A percentile compares a stretch with the other conserved stretches of the same genome.
These are phyloP conservation scores for Scolopax bukidnonensis DNA, from an alignment of 2,797 vertebrate species.

Conservation along the genomic window DNA sequence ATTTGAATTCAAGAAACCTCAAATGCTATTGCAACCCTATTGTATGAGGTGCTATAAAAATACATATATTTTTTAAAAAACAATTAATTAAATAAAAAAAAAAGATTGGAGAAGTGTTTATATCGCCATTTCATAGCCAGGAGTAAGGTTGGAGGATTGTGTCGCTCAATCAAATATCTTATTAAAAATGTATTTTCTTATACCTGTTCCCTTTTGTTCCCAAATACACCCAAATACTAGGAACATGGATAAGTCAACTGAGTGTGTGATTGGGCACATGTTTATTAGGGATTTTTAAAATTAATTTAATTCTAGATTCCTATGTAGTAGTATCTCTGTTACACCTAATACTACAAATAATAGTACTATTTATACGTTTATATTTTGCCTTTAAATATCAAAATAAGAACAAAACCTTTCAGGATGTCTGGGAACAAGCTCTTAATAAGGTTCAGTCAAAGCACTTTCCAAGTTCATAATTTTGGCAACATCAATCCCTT, in stretches of 20 bases:
- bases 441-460: background rate
- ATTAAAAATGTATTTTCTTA: background rate
- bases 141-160: background rate
- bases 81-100: background rate
- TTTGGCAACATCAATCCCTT: background rate
- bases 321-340: background rate
- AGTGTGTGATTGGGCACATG: fast-evolving
- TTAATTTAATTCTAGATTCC: background rate
- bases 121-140: background rate
- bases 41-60: background rate
- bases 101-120: background rate
- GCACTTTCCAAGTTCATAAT: background rate
- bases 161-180: background rate
- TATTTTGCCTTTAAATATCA: background rate
- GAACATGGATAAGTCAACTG: background rate
- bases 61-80: background rate
- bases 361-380: background rate
- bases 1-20: background rate
- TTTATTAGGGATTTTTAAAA: background rate
- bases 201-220: background rate
- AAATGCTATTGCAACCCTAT: background rate
- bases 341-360: background rate
- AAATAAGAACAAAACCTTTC: background rate
- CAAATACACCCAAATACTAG: background rate
- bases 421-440: background rate